phyloP scores from a whole-genome alignment of 2,113 vertebrate species.

The Thunnus maccoyii region DNA sequence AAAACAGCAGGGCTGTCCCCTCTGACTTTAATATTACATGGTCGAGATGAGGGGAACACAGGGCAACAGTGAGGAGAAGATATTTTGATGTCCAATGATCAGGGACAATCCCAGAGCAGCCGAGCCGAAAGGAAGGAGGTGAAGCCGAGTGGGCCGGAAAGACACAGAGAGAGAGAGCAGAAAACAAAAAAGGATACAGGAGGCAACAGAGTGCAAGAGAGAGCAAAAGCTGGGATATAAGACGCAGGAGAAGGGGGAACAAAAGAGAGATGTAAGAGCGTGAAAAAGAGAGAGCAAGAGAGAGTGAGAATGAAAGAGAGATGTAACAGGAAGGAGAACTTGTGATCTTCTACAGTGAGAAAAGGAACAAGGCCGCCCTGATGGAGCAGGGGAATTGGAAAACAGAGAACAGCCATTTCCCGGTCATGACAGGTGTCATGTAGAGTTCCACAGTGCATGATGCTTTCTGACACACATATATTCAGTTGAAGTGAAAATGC shows the following conservation, averaged over 20 bases:
- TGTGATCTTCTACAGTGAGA: conserved; percentile 51
- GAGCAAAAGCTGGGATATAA: conserved; percentile 18
- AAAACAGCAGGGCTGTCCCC: conserved; percentile 62
- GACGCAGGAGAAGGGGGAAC: neutral
- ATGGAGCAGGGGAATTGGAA: conserved; percentile 49
- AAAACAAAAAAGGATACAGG: neutral
- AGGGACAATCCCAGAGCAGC: conserved; percentile 62
- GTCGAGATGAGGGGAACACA: conserved; percentile 65
- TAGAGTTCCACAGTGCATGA: conserved; percentile 55
- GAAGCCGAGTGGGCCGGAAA: neutral
- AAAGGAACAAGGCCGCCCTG: conserved; percentile 43
- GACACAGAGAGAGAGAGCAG: neutral
- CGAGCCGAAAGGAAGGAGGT: conserved; percentile 38
- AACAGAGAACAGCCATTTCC: conserved; percentile 67
- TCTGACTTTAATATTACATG: conserved; percentile 74
- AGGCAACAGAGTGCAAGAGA: conserved; percentile 9
- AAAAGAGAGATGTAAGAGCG: conserved; percentile 23
- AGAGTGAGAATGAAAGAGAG: conserved; percentile 37
- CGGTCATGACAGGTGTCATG: conserved; percentile 73
- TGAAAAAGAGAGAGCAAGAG: conserved; percentile 13
- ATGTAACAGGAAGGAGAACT: conserved; percentile 26
- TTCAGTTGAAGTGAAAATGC: conserved; percentile 46
- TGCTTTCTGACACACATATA: conserved; percentile 51
- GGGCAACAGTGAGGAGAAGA: conserved; percentile 49
- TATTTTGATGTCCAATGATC: conserved; percentile 66